Percentiles rank a stretch among this genome's conserved stretches.
These are phyloP conservation scores for Vireo altiloquus DNA, from an alignment of 2,113 vertebrate species.

Conservation along the genomic window DNA sequence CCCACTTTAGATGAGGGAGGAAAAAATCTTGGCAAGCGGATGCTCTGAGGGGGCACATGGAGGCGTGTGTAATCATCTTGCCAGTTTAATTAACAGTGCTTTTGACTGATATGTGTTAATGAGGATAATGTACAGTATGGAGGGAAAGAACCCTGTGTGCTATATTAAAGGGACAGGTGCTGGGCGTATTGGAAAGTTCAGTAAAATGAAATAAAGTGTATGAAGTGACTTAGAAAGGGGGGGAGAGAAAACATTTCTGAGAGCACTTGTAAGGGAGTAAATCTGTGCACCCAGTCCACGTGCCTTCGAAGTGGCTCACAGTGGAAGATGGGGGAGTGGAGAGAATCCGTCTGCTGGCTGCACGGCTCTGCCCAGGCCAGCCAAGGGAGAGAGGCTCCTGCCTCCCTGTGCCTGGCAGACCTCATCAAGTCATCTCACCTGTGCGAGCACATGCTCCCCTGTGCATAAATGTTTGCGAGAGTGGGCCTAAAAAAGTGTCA, in stretches of 20 bases:
- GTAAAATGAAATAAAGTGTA: conserved; percentile 2
- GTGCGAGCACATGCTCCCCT: background rate
- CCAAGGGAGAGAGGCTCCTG: background rate
- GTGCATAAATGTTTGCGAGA: background rate
- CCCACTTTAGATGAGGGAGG: conserved; percentile 50
- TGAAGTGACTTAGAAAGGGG: background rate
- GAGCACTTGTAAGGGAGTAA: background rate
- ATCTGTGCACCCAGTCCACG: background rate
- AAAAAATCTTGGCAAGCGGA: conserved; percentile 62
- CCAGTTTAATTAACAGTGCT: conserved; percentile 53
- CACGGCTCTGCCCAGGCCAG: background rate
- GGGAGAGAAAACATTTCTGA: background rate
- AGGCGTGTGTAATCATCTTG: conserved; percentile 56
- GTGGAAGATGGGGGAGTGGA: background rate
- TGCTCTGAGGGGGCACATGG: conserved; percentile 58
- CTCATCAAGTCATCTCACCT: background rate
- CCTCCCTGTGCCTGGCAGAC: background rate
- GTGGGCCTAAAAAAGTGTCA: background rate
- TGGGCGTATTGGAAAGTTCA: conserved; percentile 60
- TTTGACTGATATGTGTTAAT: conserved; percentile 70
- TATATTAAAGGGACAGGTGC: conserved; percentile 70
- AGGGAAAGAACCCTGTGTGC: conserved; percentile 60
- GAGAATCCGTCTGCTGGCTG: background rate
- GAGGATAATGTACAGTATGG: conserved; percentile 72
- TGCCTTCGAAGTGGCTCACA: background rate